These are phyloP conservation scores for Sciurus niger DNA, from an alignment of 2,113 vertebrate species.

Conservation along the genomic window DNA sequence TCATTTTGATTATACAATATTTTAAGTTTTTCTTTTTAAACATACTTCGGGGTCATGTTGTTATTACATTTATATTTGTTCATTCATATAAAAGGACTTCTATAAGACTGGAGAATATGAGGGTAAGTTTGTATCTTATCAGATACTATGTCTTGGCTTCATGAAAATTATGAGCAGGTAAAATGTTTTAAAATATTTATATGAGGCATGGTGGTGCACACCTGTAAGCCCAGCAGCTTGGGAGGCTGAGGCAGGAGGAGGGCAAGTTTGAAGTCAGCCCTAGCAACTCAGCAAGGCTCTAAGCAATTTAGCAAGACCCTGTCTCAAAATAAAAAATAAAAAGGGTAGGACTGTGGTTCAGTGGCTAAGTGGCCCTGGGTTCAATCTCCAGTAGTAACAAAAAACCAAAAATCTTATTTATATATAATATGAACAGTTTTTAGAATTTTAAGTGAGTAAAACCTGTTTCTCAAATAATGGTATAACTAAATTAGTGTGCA, in stretches of 20 bases:
- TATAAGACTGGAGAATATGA: neutral
- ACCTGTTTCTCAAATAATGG: neutral
- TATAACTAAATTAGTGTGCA: neutral
- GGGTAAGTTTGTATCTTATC: neutral
- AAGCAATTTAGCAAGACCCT: too few relatives aligned
- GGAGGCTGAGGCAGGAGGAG: too few relatives aligned
- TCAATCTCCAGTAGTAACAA: too few relatives aligned
- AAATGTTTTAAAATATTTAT: neutral
- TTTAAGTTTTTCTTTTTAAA: neutral
- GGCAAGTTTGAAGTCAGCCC: too few relatives aligned
- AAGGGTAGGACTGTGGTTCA: too few relatives aligned
- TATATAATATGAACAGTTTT: neutral
- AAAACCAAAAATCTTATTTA: too few relatives aligned
- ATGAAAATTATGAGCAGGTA: constrained; percentile 2
- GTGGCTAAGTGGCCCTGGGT: too few relatives aligned
- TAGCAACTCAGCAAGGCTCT: too few relatives aligned
- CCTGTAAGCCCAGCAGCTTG: too few relatives aligned
- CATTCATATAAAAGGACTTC: neutral
- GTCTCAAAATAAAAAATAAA: too few relatives aligned
- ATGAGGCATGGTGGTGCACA: too few relatives aligned
- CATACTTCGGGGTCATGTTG: neutral
- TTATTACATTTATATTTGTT: neutral
- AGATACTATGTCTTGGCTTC: neutral
- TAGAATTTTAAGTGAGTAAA: neutral
- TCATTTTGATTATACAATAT: neutral